Evolutionary conservation across 2,888 invertebrate species (phyloP), one percentile per base, ranked within the genome.

Genomic region (Luffia ferchaultella): DNA sequence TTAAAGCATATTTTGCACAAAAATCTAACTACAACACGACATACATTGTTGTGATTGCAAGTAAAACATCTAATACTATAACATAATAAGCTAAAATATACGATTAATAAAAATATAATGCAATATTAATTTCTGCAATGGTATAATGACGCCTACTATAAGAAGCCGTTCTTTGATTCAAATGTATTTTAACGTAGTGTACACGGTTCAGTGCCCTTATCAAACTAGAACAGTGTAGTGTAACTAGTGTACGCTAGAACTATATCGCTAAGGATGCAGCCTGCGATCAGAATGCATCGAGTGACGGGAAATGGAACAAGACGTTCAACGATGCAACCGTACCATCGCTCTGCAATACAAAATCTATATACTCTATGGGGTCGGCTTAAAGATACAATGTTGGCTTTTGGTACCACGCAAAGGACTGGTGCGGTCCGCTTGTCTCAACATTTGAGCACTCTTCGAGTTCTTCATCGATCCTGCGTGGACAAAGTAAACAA

Each of bases 381-480:
- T 67, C 68, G 69, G 69, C 67, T 70, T 69, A 72, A 7, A 30
- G 63, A 68, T 67, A 75, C 66, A 69, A 66, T 67, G 60, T 68
- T 64, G 40, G 68, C 60, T 67, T 64, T 67, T 62, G 68, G 87
- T 88, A 85, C 86, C 84, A 75, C 85, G 85, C 79, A 74, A 78
- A 71, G 85, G 84, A 85, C 83, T 86, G 85, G 86, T 84, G 83
- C 85, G 87, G 83, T 87, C 87, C 74, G 85, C 74, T 72, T 80
- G 86, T 74, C 86, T 85, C 85, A 87, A 87, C 84, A 85, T 85
- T 85, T 87, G 86, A 77, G 87, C 87, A 85, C 87, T 87, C 82
- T 87, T 84, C 69, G 88, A 88, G 73, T 85, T 87, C 87, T 86
- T 87, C 88, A 88, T 87, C 76, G 86, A 85, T 77, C 86, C 83